These are phyloP conservation scores for Capreolus pygargus DNA, from an alignment of 2,113 vertebrate genomes.

Conservation along the genomic window DNA sequence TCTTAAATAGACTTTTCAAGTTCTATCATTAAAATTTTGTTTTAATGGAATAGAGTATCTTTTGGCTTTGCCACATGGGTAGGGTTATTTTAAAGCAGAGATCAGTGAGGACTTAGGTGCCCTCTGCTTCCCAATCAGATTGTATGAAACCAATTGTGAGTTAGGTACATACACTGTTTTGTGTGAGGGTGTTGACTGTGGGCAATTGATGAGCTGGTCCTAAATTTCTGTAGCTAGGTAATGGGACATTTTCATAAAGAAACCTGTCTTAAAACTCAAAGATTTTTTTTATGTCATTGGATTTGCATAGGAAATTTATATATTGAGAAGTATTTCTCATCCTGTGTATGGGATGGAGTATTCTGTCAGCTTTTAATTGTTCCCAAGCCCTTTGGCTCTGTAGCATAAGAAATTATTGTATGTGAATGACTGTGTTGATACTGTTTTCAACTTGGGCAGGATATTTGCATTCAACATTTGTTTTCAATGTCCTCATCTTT, in stretches of 20 bases:
- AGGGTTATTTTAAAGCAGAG: not conserved
- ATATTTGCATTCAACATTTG: not conserved
- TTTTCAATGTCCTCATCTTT: not conserved
- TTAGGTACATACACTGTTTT: not conserved
- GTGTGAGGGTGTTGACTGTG: not conserved
- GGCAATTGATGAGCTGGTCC: not conserved
- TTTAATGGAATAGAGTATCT: not conserved
- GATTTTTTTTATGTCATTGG: not conserved
- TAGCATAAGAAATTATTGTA: not conserved
- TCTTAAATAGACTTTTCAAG: conserved; percentile 6
- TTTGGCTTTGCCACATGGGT: not conserved
- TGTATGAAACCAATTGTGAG: not conserved
- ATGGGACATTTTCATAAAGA: not conserved
- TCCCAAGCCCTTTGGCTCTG: not conserved
- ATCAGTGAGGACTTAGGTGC: not conserved
- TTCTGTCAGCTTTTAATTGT: not conserved
- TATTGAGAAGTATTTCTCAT: not conserved
- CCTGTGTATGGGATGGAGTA: not conserved
- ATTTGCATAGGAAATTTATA: conserved; percentile 18
- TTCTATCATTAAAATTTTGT: conserved; percentile 27
- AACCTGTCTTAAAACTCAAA: not conserved
- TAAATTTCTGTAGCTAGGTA: conserved; percentile 14
- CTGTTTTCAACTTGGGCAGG: conserved; percentile 15
- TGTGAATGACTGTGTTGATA: not conserved
- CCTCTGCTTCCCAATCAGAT: not conserved